Base-by-base conservation (phyloP, 2,797 vertebrate genomes). In the Sebastes diploproa region DNA sequence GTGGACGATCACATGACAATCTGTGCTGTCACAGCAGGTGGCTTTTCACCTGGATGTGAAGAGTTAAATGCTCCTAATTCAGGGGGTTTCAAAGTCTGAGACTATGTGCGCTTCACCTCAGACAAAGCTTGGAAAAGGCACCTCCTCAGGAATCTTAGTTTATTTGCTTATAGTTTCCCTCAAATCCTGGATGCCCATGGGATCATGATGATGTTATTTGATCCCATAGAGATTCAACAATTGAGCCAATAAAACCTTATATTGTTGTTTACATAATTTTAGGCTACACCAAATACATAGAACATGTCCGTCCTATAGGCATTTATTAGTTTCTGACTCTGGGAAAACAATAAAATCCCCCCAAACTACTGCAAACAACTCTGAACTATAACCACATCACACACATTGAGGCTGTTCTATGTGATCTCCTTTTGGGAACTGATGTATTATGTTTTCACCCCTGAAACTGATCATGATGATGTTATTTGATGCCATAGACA, bases 1-100 rank as follows among this genome's bases (percentile, higher is more conserved):
- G n/a, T 2, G 10, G 61, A 2, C 4, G 58, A 4, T 83, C 88
- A 91, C 77, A 4, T 91, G 89, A 89, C 36, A 25, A 54, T 77
- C 77, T 74, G 71, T 74, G 73, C 81, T 66, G 72, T 20, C 61
- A 66, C 78, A 78, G 59, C 80, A 79, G 61, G 72, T 80, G 83
- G 42, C 0, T 78, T 83, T 78, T 89, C 60, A 77, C 69, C 78
- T 78, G 67, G 2, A 67, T 30, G 20, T 20, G 71, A 12, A 25
- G 18, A 34, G 27, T 58, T 60, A 14, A 30, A 54, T 7, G 14
- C 18, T 36, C 2, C 10, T 14, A 22, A 36, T 63, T 22, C 13
- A 8, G 16, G 16, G 7, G 42, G 42, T 20, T 50, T 50, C 16
- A 50, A 50, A 50, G 42, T 50, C 16, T 50, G 42, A 46, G 42